Conservation (phyloP, 2,888 invertebrate species). For the Venusia cambrica region DNA sequence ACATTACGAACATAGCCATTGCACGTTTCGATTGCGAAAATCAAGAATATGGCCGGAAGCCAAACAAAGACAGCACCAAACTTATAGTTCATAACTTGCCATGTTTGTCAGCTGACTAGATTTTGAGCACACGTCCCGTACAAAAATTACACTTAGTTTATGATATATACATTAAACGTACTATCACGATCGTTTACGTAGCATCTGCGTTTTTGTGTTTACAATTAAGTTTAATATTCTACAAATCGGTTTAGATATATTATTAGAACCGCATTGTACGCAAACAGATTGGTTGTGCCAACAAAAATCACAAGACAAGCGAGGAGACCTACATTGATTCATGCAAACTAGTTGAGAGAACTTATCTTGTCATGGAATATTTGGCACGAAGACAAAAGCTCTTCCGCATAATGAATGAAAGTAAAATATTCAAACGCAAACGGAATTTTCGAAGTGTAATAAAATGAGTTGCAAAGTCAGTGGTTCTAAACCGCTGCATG, state of each 20-base stretch:
- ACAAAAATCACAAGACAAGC: constrained; percentile 6
- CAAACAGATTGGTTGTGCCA: constrained; percentile 7
- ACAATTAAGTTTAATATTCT: constrained; percentile 14
- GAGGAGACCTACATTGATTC: constrained; percentile 19
- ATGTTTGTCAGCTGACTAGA: constrained; percentile 42
- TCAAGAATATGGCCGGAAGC: constrained; percentile 40
- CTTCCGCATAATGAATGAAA: constrained; percentile 28
- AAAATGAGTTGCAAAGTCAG: constrained; percentile 26
- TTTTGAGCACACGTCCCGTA: constrained; percentile 25
- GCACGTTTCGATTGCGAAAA: constrained; percentile 34
- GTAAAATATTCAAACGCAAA: constrained; percentile 14
- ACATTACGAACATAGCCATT: too few species aligned
- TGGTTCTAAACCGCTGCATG: constrained; percentile 36
- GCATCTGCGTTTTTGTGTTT: constrained; percentile 11
- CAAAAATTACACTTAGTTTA: constrained; percentile 9
- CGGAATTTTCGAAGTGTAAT: constrained; percentile 15
- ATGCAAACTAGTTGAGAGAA: constrained; percentile 14
- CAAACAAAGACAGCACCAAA: constrained; percentile 37
- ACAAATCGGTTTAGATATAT: constrained; percentile 20
- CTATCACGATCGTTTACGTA: constrained; percentile 21
- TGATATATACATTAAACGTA: constrained; percentile 6
- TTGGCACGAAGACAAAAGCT: constrained; percentile 36
- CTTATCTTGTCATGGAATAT: constrained; percentile 34
- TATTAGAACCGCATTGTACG: constrained; percentile 23
- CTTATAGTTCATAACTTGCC: constrained; percentile 38